phyloP scores from a whole-genome alignment of 64 coral and sea anemone species.

The Montipora sp. region DNA sequence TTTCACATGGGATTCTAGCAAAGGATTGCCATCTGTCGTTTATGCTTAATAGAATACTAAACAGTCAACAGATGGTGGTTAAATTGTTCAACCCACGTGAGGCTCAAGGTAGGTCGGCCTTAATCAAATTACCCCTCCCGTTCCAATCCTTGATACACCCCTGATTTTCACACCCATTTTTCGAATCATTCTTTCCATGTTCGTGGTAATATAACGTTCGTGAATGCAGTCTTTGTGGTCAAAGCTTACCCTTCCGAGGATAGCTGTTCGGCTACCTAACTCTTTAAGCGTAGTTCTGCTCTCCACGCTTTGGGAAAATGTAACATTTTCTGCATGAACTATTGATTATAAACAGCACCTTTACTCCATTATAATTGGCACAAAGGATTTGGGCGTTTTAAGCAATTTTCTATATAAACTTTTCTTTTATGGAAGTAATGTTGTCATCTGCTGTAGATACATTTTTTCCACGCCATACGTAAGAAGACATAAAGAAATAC shows the following conservation, averaged over 20 bases:
- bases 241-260: constrained; percentile 12
- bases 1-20: constrained; percentile 99
- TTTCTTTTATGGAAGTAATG: constrained; percentile 45
- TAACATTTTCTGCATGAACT: constrained; percentile 57
- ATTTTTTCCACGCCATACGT: constrained; percentile 46
- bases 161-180: constrained; percentile 72
- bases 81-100: constrained; percentile 99
- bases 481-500: constrained; percentile 20
- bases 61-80: constrained; percentile 99
- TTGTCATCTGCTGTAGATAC: constrained; percentile 51
- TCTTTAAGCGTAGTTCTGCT: constrained; percentile 9
- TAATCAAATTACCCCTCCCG: constrained; percentile 97
- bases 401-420: constrained; percentile 58
- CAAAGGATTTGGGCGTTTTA: constrained; percentile 51
- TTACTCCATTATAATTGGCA: constrained; percentile 43
- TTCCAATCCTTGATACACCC: constrained; percentile 63
- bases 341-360: constrained; percentile 61
- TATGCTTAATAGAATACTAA: constrained; percentile 99
- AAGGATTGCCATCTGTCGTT: constrained; percentile 95
- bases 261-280: constrained; percentile 5
- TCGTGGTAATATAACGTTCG: background rate
- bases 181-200: constrained; percentile 8
- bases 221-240: background rate
- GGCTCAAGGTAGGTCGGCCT: constrained; percentile 82
- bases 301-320: constrained; percentile 1